phyloP scores from a whole-genome alignment of 1,140 invertebrate genomes.

The Polyergus mexicanus region DNA sequence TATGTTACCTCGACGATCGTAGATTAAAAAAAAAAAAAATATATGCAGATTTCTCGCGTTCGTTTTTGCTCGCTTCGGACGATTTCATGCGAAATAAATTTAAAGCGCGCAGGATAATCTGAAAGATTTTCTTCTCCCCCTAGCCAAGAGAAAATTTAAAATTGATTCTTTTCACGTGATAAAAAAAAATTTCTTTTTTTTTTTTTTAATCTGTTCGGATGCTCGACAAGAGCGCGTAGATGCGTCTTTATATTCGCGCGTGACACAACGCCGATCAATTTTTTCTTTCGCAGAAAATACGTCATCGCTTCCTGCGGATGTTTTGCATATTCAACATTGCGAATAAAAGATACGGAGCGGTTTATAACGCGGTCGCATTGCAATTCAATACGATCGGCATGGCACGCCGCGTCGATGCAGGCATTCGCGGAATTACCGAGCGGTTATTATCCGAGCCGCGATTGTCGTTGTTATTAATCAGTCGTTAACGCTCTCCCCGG shows the following conservation, averaged over 20 bases:
- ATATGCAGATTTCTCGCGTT: background rate
- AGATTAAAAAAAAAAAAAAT: conserved; percentile 21
- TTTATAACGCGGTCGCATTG: background rate
- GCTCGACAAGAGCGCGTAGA: background rate
- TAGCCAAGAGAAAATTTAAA: background rate
- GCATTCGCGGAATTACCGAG: conserved; percentile 64
- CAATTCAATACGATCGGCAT: conserved; percentile 54
- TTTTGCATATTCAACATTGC: conserved; percentile 50
- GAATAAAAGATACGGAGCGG: conserved; percentile 40
- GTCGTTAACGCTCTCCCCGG: conserved; percentile 50
- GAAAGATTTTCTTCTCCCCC: background rate
- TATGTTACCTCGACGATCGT: background rate
- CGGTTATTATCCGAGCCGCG: conserved; percentile 50
- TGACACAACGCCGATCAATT: background rate
- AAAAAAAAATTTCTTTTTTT: too few relatives aligned
- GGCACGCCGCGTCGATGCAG: conserved; percentile 31
- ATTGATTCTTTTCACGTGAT: background rate
- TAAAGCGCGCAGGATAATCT: background rate
- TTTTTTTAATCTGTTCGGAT: background rate
- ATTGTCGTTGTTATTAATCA: conserved; percentile 65
- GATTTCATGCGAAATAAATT: background rate
- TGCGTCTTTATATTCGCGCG: background rate
- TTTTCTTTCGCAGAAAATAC: conserved; percentile 31
- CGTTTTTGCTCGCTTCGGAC: background rate
- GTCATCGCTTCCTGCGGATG: conserved; percentile 37